Conservation (phyloP, 1,140 invertebrate genomes). For the Lutraria rhynchaena region DNA sequence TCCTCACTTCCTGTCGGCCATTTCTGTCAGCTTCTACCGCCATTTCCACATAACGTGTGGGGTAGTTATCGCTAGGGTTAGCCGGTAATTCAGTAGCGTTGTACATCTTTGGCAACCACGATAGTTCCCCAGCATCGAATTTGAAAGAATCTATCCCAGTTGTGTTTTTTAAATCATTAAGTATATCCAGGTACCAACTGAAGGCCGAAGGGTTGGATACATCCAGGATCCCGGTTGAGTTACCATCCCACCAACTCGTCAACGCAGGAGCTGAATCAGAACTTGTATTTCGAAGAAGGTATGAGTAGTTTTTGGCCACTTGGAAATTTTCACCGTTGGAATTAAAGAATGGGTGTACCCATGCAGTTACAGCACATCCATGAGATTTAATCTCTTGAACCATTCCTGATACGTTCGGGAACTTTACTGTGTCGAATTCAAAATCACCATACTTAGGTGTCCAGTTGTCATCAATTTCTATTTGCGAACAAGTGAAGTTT, state of each 20-base stretch:
- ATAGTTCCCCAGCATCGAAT: conserved; percentile 95
- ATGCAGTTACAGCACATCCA: conserved; percentile 90
- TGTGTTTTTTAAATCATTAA: conserved; percentile 85
- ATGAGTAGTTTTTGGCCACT: conserved; percentile 59
- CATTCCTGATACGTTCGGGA: conserved; percentile 87
- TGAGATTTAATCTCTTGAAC: conserved; percentile 85
- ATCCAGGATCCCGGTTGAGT: conserved; percentile 71
- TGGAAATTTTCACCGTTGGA: conserved; percentile 86
- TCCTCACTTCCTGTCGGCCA: conserved; percentile 88
- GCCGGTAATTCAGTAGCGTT: conserved; percentile 15
- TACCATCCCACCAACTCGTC: conserved; percentile 89
- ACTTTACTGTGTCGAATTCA: conserved; percentile 88
- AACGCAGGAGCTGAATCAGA: conserved; percentile 83
- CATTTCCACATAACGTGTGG: conserved; percentile 70
- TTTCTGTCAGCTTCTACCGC: conserved; percentile 84
- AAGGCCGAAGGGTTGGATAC: conserved; percentile 80
- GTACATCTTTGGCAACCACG: conserved; percentile 87
- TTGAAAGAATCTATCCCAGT: conserved; percentile 91
- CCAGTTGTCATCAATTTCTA: conserved; percentile 97
- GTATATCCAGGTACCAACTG: conserved; percentile 88
- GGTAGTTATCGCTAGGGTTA: conserved; percentile 73
- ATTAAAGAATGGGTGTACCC: conserved; percentile 97
- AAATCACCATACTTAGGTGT: conserved; percentile 95
- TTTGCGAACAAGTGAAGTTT: conserved; percentile 89
- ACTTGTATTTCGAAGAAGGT: conserved; percentile 77